Evolutionary conservation across 2,888 invertebrate genomes (phyloP).

Genomic region (Eupithecia pulchellata): DNA sequence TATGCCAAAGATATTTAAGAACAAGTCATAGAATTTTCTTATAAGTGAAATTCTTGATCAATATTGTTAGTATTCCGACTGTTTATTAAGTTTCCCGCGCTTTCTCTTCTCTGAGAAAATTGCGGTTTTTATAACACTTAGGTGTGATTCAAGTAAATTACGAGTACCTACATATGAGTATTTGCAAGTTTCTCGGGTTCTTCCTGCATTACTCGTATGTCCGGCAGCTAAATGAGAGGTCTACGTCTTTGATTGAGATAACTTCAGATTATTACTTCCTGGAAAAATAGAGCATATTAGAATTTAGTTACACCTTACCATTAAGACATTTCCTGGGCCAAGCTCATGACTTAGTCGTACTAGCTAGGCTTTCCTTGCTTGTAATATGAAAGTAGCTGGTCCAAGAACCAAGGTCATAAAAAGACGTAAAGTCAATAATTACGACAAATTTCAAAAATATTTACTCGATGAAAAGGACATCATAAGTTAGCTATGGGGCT

Average conservation of each 20-base stretch:
- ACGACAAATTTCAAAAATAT: too few relatives aligned
- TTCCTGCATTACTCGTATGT: constrained; percentile 30
- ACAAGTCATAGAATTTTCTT: constrained; percentile 12
- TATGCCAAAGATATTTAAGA: too few relatives aligned
- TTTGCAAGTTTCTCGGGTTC: constrained; percentile 20
- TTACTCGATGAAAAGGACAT: too few relatives aligned
- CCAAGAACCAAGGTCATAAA: too few relatives aligned
- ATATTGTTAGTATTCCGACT: constrained; percentile 32
- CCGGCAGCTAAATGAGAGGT: constrained; percentile 2
- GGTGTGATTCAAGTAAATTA: constrained; percentile 24
- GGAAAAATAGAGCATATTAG: background rate
- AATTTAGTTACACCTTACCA: background rate
- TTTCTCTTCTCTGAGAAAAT: constrained; percentile 34
- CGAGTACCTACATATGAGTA: constrained; percentile 5
- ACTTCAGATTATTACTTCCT: constrained; percentile 15
- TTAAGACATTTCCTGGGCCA: background rate
- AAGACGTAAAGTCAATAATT: too few relatives aligned
- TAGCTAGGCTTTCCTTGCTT: too few relatives aligned
- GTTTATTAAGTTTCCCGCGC: constrained; percentile 34
- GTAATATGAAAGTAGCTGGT: too few relatives aligned
- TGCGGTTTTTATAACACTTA: constrained; percentile 31
- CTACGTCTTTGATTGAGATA: constrained; percentile 16
- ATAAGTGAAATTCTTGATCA: constrained; percentile 12
- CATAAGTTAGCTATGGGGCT: too few relatives aligned
- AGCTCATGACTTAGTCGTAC: too few relatives aligned